A percentile compares a stretch with the other conserved stretches of the same genome.
These are phyloP conservation scores for Cryptocephalus moraei DNA, from an alignment of 2,888 invertebrate species.

Conservation along the genomic window DNA sequence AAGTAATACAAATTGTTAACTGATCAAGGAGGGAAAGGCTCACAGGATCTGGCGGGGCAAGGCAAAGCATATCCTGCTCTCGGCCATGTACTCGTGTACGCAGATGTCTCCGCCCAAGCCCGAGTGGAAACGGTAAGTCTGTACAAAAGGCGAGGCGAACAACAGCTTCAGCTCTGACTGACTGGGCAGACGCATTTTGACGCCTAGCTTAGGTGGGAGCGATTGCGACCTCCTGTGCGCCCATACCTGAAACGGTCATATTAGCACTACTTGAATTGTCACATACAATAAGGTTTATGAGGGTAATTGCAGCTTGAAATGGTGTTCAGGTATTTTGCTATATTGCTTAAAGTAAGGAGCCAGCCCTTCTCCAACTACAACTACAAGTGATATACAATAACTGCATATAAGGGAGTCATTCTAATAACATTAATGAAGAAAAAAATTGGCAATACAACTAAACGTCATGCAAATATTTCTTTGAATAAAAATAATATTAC, in stretches of 20 bases:
- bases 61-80: slow-evolving; percentile 73
- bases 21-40: slow-evolving; percentile 35
- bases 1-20: neutral
- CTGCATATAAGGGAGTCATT: too few relatives aligned
- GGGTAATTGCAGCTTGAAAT: too few relatives aligned
- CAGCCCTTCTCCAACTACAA: too few relatives aligned
- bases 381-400: too few relatives aligned
- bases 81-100: slow-evolving; percentile 88
- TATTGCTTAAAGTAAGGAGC: too few relatives aligned
- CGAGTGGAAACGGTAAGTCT: slow-evolving; percentile 80
- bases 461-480: too few relatives aligned
- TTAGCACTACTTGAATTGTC: too few relatives aligned
- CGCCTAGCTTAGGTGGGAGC: slow-evolving; percentile 69
- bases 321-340: too few relatives aligned
- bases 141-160: slow-evolving; percentile 63
- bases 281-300: neutral
- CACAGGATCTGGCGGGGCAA: slow-evolving; percentile 84
- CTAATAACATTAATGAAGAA: too few relatives aligned
- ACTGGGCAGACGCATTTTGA: slow-evolving; percentile 71
- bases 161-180: slow-evolving; percentile 64
- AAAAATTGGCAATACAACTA: too few relatives aligned
- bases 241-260: slow-evolving; percentile 32
- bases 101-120: slow-evolving; percentile 86
- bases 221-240: slow-evolving; percentile 74
- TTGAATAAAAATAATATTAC: too few relatives aligned